Conservation (phyloP, 2,797 vertebrate species). For the Stomatorhinus walkeri region DNA sequence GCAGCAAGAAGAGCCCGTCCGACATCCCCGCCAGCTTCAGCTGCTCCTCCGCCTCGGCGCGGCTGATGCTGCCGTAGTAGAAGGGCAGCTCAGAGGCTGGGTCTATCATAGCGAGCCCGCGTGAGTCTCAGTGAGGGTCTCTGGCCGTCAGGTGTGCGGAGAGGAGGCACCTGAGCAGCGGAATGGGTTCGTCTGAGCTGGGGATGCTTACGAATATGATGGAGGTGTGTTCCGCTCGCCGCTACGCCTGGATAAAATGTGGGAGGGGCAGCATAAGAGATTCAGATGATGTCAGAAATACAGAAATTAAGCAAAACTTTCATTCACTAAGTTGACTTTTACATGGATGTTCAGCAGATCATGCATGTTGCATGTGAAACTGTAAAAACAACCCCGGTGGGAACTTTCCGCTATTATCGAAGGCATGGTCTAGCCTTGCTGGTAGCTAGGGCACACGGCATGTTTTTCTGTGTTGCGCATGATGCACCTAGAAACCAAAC, state of each 20-base stretch:
- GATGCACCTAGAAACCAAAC: neutral
- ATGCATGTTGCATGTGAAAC: neutral
- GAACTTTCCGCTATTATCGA: neutral
- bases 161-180: neutral
- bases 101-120: constrained; percentile 68
- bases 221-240: neutral
- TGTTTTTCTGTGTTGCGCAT: neutral
- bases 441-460: neutral
- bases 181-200: neutral
- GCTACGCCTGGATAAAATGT: neutral
- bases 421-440: neutral
- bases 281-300: neutral
- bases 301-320: neutral
- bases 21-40: constrained; percentile 88
- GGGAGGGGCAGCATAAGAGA: neutral
- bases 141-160: neutral
- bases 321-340: neutral
- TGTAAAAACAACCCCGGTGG: neutral
- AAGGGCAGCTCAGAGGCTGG: constrained; percentile 83
- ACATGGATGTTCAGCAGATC: neutral
- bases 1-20: constrained; percentile 83
- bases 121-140: neutral
- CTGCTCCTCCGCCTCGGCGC: constrained; percentile 79
- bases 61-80: constrained; percentile 89
- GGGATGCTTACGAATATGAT: neutral